Percentiles rank a stretch among this genome's conserved stretches.
Conservation (phyloP, 1,140 invertebrate genomes). For the Drosophila varians region DNA sequence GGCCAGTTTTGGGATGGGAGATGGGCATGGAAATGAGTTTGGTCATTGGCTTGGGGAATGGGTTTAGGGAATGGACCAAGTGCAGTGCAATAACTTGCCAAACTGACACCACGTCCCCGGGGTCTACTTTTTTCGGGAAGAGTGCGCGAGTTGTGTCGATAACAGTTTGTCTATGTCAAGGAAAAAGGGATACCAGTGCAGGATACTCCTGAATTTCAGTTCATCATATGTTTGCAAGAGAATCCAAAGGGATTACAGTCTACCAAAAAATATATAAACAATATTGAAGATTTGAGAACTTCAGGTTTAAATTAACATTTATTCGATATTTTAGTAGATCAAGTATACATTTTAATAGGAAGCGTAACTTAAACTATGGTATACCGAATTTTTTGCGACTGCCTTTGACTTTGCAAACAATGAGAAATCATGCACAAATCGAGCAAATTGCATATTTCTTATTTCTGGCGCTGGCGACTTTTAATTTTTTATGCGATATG, state of each 20-base stretch:
- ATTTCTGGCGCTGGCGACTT: slow-evolving; percentile 63
- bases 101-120: slow-evolving; percentile 64
- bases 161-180: slow-evolving; percentile 25
- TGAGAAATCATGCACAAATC: slow-evolving; percentile 70
- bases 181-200: background rate
- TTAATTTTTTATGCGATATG: slow-evolving; percentile 71
- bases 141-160: slow-evolving; percentile 38
- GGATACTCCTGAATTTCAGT: slow-evolving; percentile 29
- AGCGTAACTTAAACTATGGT: background rate
- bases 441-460: slow-evolving; percentile 72
- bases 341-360: too few species aligned
- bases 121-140: slow-evolving; percentile 51
- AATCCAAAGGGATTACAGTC: slow-evolving; percentile 7
- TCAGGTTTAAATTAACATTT: too few species aligned
- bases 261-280: background rate
- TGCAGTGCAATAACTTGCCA: slow-evolving; percentile 72
- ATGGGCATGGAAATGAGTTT: slow-evolving; percentile 28
- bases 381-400: slow-evolving; percentile 13
- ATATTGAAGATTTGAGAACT: too few species aligned
- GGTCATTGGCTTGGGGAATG: slow-evolving; percentile 21
- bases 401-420: slow-evolving; percentile 16
- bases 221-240: slow-evolving; percentile 41
- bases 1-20: slow-evolving; percentile 13
- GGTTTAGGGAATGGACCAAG: slow-evolving; percentile 18
- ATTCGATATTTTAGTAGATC: too few species aligned